Percentiles rank a stretch among this genome's conserved stretches.
phyloP scores from a whole-genome alignment of 1,140 invertebrate species.

The Saccostrea glomerata region DNA sequence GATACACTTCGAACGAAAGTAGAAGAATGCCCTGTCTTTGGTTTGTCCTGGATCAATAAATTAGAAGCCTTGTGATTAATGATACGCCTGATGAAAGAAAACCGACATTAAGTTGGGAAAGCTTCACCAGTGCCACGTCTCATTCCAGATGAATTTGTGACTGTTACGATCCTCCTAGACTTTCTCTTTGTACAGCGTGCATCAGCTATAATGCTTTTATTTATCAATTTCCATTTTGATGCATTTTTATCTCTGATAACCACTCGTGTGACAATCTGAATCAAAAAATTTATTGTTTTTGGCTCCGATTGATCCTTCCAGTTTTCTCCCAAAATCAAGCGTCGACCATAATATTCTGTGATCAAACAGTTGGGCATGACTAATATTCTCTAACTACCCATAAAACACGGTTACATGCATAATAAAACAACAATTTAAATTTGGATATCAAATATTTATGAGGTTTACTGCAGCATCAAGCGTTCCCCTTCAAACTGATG shows the following conservation, averaged over 20 bases:
- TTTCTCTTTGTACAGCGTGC: neutral
- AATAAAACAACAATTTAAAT: slow-evolving; percentile 6
- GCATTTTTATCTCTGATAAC: neutral
- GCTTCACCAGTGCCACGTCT: slow-evolving; percentile 2
- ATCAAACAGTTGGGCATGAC: neutral
- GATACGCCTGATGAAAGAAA: slow-evolving; percentile 33
- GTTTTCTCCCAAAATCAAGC: neutral
- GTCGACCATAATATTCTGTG: neutral
- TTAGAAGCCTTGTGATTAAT: slow-evolving; percentile 32
- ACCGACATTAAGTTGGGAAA: slow-evolving; percentile 30
- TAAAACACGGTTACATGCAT: neutral
- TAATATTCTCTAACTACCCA: neutral
- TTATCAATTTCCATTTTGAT: slow-evolving; percentile 20
- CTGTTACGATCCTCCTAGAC: neutral
- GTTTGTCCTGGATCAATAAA: slow-evolving; percentile 31
- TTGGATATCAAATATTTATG: neutral
- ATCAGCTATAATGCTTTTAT: neutral
- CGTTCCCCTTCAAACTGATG: too few species aligned
- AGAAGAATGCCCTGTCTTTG: slow-evolving; percentile 12
- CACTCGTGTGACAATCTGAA: neutral
- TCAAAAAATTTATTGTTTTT: slow-evolving; percentile 30
- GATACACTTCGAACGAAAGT: neutral
- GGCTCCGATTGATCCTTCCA: neutral
- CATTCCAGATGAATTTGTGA: slow-evolving; percentile 4
- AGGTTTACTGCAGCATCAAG: neutral